Base-by-base conservation (phyloP, 2,888 invertebrate species). In the Adelognathus sp. region DNA sequence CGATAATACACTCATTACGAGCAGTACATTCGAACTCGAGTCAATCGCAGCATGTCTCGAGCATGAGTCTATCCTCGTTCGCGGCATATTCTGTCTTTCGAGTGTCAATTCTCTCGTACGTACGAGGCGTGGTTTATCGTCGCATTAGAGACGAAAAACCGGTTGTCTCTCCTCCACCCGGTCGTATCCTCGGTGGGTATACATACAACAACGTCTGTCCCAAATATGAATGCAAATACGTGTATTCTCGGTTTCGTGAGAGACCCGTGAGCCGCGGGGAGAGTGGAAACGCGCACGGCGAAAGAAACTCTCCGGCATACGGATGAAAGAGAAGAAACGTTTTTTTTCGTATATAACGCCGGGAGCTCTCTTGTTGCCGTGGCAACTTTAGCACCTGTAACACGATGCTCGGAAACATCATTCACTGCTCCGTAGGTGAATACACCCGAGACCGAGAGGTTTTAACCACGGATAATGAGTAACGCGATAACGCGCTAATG, bases 151-250 rank as follows among this genome's bases (percentile, higher is more conserved):
- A n/a, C 61, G 21, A 77, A 72, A 79, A 79, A 79, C 79, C 79
- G 79, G 79, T 79, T 79, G 58, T 52, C 39, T 71, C 70, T 58
- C 46, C 64, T 58, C 24, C 50, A 41, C 31, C 60, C 74, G 63
- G 61, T 44, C 64, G n/a, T n/a, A n/a, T n/a, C 61, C 56, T 69
- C 31, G 60, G 66, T 70, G 33, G 63, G 27, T 52, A 61, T 50
- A 67, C 9, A 39, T 67, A 39, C 11, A 31, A 18, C 31, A 41
- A 61, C 56, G 64, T 67, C 24, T 46, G 71, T 79, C 80, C 82
- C 81, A 85, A 84, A 79, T 79, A 80, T 78, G 80, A 81, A 80
- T 81, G 83, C 85, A 82, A 85, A 86, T 76, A 63, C 64, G 52
- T 58, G 71, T 61, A 67, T 70, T 79, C 71, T 67, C 54, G 41